phyloP scores from a whole-genome alignment of 2,888 invertebrate species.

The Polyommatus iphigenia region DNA sequence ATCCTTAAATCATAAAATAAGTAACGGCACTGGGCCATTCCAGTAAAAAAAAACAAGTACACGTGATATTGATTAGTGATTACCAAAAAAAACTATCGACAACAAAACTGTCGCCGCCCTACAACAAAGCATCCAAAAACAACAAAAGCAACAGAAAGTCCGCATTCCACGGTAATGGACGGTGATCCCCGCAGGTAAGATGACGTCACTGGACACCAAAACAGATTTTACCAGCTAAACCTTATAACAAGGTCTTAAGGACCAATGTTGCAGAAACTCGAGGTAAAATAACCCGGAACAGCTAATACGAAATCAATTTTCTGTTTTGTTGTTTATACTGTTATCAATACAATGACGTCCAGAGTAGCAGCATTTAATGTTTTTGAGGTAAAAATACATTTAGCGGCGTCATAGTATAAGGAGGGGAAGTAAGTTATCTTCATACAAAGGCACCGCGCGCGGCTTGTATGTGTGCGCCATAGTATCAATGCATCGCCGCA shows the following conservation, averaged over 20 bases:
- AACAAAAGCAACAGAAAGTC: slow-evolving; percentile 43
- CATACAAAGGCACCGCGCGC: too few species aligned
- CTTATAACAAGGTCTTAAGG: not conserved
- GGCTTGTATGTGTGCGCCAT: too few species aligned
- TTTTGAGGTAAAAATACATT: not conserved
- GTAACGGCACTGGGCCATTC: too few species aligned
- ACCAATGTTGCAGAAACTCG: not conserved
- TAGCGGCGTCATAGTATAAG: too few species aligned
- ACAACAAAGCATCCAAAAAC: slow-evolving; percentile 40
- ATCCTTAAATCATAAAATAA: too few species aligned
- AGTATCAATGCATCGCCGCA: too few species aligned
- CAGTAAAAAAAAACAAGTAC: not conserved
- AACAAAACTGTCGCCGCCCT: slow-evolving; percentile 5
- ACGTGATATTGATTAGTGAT: not conserved
- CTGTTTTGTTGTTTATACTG: not conserved
- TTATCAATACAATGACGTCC: not conserved
- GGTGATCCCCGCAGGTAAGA: slow-evolving; percentile 51
- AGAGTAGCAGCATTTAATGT: not conserved
- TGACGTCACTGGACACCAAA: slow-evolving; percentile 45
- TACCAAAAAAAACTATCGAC: slow-evolving; percentile 11
- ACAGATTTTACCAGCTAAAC: not conserved
- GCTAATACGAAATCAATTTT: not conserved
- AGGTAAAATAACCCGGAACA: not conserved
- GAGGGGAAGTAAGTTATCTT: too few species aligned
- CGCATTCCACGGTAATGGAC: slow-evolving; percentile 54